A percentile compares a stretch with the other conserved stretches of the same genome.
These are phyloP conservation scores for Eilema sororculum DNA, from an alignment of 2,888 invertebrate genomes.

Conservation along the genomic window DNA sequence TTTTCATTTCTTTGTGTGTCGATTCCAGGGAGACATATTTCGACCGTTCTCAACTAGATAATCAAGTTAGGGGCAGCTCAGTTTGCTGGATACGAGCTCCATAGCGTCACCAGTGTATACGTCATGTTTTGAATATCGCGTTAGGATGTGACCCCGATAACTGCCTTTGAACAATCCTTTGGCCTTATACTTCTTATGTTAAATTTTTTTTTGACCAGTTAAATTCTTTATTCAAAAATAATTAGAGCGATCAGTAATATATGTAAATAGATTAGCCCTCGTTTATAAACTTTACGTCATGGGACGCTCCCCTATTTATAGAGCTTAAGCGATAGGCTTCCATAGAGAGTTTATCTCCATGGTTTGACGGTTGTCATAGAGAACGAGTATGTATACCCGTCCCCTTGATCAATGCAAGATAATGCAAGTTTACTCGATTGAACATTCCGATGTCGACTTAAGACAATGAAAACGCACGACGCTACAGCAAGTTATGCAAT, in stretches of 20 bases:
- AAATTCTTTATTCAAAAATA: conserved; percentile 9
- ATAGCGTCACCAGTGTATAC: conserved; percentile 55
- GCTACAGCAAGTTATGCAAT: no score
- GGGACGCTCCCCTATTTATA: neutral
- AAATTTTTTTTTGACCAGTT: conserved; percentile 13
- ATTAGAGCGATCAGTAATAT: neutral
- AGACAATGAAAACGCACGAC: no score
- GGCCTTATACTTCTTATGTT: conserved; percentile 29
- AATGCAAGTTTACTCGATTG: no score
- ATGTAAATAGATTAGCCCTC: neutral
- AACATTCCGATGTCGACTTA: no score
- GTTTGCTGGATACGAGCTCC: conserved; percentile 70
- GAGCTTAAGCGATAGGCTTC: neutral
- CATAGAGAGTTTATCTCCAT: neutral
- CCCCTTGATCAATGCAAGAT: no score
- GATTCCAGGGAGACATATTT: conserved; percentile 47
- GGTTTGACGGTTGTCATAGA: no score
- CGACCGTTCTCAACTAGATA: conserved; percentile 54
- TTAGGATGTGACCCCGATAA: conserved; percentile 54
- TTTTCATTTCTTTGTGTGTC: conserved; percentile 17
- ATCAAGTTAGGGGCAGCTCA: conserved; percentile 72
- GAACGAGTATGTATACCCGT: no score
- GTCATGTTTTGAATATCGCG: conserved; percentile 62
- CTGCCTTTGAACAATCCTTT: conserved; percentile 30
- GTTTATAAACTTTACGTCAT: neutral